A percentile compares a stretch with the other conserved stretches of the same genome.
phyloP scores from a whole-genome alignment of 2,113 vertebrate genomes.

The Petromus typicus region DNA sequence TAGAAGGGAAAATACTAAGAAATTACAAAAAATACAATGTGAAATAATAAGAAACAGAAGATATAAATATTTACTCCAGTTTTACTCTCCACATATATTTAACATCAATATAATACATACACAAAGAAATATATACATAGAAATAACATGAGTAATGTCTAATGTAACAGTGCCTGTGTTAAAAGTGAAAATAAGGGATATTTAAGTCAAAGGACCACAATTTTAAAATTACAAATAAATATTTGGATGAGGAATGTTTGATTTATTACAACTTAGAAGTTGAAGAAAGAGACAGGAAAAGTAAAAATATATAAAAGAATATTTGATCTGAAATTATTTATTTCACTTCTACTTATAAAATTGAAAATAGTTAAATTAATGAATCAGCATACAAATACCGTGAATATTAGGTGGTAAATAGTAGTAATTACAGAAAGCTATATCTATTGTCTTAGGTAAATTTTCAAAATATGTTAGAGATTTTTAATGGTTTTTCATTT shows the following conservation, averaged over 20 bases:
- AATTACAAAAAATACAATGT: not conserved
- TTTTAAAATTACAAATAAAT: not conserved
- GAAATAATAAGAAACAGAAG: not conserved
- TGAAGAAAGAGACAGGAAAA: not conserved
- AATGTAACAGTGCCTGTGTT: not conserved
- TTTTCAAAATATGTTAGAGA: not conserved
- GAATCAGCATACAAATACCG: not conserved
- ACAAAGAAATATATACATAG: not conserved
- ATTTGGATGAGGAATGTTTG: not conserved
- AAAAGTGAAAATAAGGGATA: not conserved
- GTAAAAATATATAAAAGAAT: not conserved
- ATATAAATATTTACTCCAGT: not conserved
- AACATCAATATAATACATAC: not conserved
- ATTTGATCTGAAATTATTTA: not conserved
- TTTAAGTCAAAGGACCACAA: slow-evolving; percentile 27
- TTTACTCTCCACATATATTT: not conserved
- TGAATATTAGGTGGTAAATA: not conserved
- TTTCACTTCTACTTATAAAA: not conserved
- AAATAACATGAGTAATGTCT: not conserved
- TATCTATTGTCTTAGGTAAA: not conserved
- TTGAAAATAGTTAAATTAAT: not conserved
- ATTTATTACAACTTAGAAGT: not conserved
- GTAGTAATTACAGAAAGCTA: not conserved
- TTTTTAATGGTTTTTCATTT: not conserved
- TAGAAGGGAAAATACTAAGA: not conserved